Conservation (phyloP, 1,140 invertebrate species). For the Papilio polytes region DNA sequence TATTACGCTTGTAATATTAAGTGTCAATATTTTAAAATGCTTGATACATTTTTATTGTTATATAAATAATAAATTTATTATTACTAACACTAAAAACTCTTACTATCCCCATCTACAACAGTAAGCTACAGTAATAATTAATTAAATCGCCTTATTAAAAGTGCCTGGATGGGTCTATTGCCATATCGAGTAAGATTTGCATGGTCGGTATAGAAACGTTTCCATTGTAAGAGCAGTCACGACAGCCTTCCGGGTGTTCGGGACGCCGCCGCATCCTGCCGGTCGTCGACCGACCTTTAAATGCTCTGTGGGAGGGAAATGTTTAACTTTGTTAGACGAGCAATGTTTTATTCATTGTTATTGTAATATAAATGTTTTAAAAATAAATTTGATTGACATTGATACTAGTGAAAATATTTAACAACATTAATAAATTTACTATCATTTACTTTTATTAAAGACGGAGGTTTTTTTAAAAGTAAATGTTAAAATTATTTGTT, state of each 20-base stretch:
- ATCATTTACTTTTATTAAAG: too few species aligned
- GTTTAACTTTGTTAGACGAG: background rate
- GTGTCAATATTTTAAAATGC: too few species aligned
- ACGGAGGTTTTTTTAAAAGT: too few species aligned
- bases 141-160: background rate
- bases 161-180: background rate
- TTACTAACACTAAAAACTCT: too few species aligned
- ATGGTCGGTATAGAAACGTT: conserved; percentile 28
- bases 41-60: too few species aligned
- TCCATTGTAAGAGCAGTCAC: conserved; percentile 55
- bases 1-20: too few species aligned
- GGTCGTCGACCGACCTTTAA: conserved; percentile 57
- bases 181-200: conserved; percentile 28
- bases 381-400: background rate
- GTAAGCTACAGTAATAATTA: background rate
- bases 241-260: conserved; percentile 58
- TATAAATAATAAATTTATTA: too few species aligned
- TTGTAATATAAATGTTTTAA: background rate
- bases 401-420: background rate
- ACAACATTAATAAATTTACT: too few species aligned
- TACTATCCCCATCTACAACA: background rate
- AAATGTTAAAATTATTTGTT: background rate
- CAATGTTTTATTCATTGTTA: background rate
- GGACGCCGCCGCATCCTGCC: conserved; percentile 39
- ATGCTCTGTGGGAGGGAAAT: conserved; percentile 47